Percentiles rank a stretch among this genome's conserved stretches.
Conservation (phyloP, 2,113 vertebrate genomes). For the Vulpes vulpes region DNA sequence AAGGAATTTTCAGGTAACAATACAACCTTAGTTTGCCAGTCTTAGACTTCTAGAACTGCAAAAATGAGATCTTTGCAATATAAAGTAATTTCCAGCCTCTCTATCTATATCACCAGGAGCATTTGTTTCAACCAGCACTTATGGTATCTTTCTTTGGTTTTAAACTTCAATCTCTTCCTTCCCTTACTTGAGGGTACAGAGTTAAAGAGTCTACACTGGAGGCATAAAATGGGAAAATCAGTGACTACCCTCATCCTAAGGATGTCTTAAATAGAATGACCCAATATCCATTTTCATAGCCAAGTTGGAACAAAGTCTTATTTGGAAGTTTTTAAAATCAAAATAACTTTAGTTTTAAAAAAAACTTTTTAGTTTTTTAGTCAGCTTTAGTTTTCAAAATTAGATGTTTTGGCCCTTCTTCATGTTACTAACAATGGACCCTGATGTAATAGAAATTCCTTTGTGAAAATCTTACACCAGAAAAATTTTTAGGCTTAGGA, state of each 20-base stretch:
- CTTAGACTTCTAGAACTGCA: slow-evolving; percentile 76
- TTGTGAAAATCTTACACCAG: slow-evolving; percentile 2
- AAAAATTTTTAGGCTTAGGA: not conserved
- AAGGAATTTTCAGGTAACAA: slow-evolving; percentile 79
- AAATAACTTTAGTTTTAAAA: slow-evolving; percentile 18
- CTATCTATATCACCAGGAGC: not conserved
- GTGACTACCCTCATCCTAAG: not conserved
- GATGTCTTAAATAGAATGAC: not conserved
- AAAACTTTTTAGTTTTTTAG: not conserved
- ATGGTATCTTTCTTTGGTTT: not conserved
- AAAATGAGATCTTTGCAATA: slow-evolving; percentile 73
- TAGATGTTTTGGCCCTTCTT: slow-evolving; percentile 20
- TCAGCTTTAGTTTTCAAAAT: slow-evolving; percentile 37
- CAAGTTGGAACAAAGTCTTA: slow-evolving; percentile 34
- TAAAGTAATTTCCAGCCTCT: slow-evolving; percentile 57
- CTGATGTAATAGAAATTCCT: slow-evolving; percentile 8
- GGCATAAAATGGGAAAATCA: not conserved
- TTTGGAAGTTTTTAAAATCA: slow-evolving; percentile 19
- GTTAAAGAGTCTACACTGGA: slow-evolving; percentile 9
- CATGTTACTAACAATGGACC: slow-evolving; percentile 31
- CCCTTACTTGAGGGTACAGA: not conserved
- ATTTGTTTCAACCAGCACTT: slow-evolving; percentile 61
- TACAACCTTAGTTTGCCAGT: slow-evolving; percentile 57
- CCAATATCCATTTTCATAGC: not conserved
- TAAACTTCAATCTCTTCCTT: not conserved